phyloP scores from a whole-genome alignment of 2,888 invertebrate species.

The Melikaiella ostensackeni region DNA sequence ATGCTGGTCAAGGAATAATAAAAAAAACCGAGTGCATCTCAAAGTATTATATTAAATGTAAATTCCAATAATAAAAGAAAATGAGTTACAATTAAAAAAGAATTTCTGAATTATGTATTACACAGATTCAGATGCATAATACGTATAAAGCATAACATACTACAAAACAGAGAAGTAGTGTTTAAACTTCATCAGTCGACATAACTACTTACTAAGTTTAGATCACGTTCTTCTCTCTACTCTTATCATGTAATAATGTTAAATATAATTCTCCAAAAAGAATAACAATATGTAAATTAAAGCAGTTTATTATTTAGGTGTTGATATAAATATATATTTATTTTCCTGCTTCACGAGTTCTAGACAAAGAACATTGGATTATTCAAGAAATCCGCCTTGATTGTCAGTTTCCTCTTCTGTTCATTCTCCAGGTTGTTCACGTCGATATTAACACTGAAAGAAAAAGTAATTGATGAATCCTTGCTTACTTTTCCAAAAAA shows the following conservation, averaged over 20 bases:
- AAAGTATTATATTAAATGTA: slow-evolving; percentile 1
- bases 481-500: no score
- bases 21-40: neutral
- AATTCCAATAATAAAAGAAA: neutral
- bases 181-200: neutral
- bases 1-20: neutral
- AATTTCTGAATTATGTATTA: neutral
- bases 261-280: neutral
- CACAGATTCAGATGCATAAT: no score
- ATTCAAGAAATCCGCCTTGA: slow-evolving; percentile 78
- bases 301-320: neutral
- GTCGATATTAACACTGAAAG: slow-evolving; percentile 78
- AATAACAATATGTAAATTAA: neutral
- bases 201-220: neutral
- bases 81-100: neutral
- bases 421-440: slow-evolving; percentile 78
- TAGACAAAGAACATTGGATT: slow-evolving; percentile 87
- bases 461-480: neutral
- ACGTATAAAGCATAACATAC: neutral
- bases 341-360: slow-evolving; percentile 54
- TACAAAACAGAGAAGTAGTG: neutral
- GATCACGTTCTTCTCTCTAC: slow-evolving; percentile 7
- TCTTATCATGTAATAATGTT: neutral
- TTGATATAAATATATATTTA: neutral
- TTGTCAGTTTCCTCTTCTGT: slow-evolving; percentile 79